Base-by-base conservation (phyloP, 2,888 invertebrate genomes). In the Emmelina monodactyla region DNA sequence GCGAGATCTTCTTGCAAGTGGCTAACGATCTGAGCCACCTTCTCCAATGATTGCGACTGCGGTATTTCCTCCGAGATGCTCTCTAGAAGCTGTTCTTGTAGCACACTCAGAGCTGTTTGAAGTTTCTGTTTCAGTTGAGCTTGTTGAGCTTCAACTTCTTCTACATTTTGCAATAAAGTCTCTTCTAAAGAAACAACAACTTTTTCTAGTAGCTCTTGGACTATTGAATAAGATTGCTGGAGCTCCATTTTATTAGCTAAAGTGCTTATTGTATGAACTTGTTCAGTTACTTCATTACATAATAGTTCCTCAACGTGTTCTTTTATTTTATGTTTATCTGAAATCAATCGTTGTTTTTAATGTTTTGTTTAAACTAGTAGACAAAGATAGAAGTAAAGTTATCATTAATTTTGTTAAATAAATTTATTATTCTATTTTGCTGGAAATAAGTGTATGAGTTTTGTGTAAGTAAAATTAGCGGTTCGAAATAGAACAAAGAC, bases 121-220 rank as follows among this genome's bases (percentile, higher is more conserved):
- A 41, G 32, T 31, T 38, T 28, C 16, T 38, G 36, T 2, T 25
- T 16, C 14, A 37, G 12, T 15, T 31, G 15, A 16, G 31, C 25
- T 11, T 32, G 11, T 13, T 34, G 22, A 22, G 16, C 19, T 7
- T 13, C 12, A 16, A 14, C 3, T 5, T 3, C n/a, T 10, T 25
- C 25, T 19, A 9, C 5, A 9, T 19, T 19, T 19, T 19, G 6
- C 9, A 9, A 6, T 9, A 9, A 19, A 6, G 9, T 5, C 9
- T 6, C 5, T 6, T 19, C 19, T 9, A 19, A 19, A 19, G n/a
- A 7, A 25, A 25, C n/a, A n/a, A n/a, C n/a, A n/a, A n/a, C n/a
- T n/a, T n/a, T n/a, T n/a, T n/a, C n/a, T 6, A 6, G 19, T 9
- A 19, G 9, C 13, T 29, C 29, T 29, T 29, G 12, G 4, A 14